These are phyloP conservation scores for Drosophila insularis DNA, from an alignment of 1,140 invertebrate species.

Conservation along the genomic window DNA sequence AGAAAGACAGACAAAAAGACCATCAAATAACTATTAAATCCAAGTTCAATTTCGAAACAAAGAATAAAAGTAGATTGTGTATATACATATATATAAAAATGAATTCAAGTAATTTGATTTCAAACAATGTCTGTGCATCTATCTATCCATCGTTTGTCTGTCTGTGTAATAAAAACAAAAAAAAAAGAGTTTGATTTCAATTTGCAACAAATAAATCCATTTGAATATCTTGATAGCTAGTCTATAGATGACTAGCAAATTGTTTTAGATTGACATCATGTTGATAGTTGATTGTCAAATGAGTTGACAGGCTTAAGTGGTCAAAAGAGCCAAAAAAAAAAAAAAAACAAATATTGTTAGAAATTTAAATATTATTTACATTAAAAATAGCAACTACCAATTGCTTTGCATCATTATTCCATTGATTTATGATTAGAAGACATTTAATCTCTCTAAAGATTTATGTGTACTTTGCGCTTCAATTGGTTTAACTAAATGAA, in stretches of 20 bases:
- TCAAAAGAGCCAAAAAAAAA: neutral
- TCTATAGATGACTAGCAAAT: neutral
- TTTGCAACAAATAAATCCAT: constrained; percentile 2
- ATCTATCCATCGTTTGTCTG: neutral
- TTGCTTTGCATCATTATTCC: no score
- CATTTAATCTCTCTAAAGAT: no score
- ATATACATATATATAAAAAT: constrained; percentile 24
- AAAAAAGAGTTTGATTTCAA: neutral
- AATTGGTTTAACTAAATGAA: no score
- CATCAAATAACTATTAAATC: constrained; percentile 57
- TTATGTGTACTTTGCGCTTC: no score
- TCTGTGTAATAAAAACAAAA: constrained; percentile 13
- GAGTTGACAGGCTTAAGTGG: neutral
- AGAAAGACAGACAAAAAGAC: constrained; percentile 2
- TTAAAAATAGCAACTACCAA: neutral
- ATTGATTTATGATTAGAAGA: no score
- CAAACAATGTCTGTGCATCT: neutral
- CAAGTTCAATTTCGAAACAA: constrained; percentile 46
- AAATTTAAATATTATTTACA: neutral
- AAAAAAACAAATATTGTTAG: neutral
- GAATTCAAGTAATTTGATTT: constrained; percentile 57
- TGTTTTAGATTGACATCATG: constrained; percentile 1
- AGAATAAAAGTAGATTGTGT: neutral
- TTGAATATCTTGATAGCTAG: constrained; percentile 1
- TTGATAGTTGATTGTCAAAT: neutral